Base-by-base conservation (phyloP, 2,797 vertebrate genomes). In the Erithacus rubecula region DNA sequence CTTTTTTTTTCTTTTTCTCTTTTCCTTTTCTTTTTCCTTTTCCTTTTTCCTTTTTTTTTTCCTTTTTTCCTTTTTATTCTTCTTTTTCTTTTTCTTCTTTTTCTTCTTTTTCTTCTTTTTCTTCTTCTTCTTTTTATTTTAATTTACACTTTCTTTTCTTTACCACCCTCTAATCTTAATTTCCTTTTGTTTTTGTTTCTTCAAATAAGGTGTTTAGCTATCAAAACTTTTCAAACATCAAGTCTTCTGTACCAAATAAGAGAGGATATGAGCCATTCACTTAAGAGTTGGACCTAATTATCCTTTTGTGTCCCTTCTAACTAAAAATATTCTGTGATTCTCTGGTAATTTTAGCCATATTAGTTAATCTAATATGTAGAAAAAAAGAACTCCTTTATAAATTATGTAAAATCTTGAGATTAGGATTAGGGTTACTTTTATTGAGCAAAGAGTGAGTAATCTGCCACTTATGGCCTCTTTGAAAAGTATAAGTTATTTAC, bases 151-250 rank as follows among this genome's bases (percentile, higher is more conserved):
- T 23, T 22, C 3, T 39, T n/a, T 32, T 0, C 1, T 18, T 24
- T 30, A 5, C 3, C 10, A 14, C 13, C 2, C 7, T 52, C 6
- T 27, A 69, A 11, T 49, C 47, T 53, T 55, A 2, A 14, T 53
- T 65, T 17, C 4, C 2, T 24, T 34, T 34, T 56, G 5, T 16
- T 21, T 27, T 72, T 26, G 47, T 13, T 67, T 55, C 13, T 82
- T 56, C 3, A 5, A 63, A 24, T 56, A 55, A 43, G 29, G 6
- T 0, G 0, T 49, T 56, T 75, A 55, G 1, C 19, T 62, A 21
- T 15, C 5, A 55, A 49, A 62, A 43, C 9, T 20, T 56, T 82
- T 49, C 9, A 69, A 62, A 75, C 9, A 8, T 15, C 22, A 24
- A 49, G 23, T 71, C 20, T 60, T 70, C 8, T 47, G 12, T 41